Percentiles rank a stretch among this genome's conserved stretches.
These are phyloP conservation scores for Ooceraea biroi DNA, from an alignment of 1,140 invertebrate species.

Conservation along the genomic window DNA sequence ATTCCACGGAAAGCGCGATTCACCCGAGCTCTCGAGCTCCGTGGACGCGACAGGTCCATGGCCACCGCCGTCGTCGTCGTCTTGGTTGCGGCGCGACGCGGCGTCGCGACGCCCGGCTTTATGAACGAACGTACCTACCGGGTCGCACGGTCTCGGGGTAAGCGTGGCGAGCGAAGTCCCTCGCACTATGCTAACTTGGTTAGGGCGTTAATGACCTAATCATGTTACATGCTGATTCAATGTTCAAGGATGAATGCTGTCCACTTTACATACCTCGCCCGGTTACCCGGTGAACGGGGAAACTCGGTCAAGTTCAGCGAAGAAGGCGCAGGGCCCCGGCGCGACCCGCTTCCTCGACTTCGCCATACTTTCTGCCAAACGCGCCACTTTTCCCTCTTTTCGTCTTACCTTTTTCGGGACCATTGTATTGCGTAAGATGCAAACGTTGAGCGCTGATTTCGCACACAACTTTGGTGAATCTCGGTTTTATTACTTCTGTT, in stretches of 20 bases:
- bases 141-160: constrained; percentile 75
- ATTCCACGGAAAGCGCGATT: constrained; percentile 55
- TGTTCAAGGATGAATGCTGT: constrained; percentile 86
- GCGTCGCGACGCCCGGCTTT: constrained; percentile 70
- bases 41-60: constrained; percentile 38
- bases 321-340: constrained; percentile 65
- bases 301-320: constrained; percentile 86
- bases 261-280: constrained; percentile 86
- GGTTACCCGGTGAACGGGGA: constrained; percentile 82
- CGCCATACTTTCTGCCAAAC: background rate
- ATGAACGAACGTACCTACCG: constrained; percentile 78
- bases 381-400: background rate
- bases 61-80: constrained; percentile 27
- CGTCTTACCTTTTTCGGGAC: background rate
- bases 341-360: constrained; percentile 28
- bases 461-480: no score
- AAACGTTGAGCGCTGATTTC: no score
- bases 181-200: constrained; percentile 86
- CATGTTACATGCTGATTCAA: constrained; percentile 87
- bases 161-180: constrained; percentile 83
- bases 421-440: no score
- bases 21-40: constrained; percentile 50
- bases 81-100: constrained; percentile 53
- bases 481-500: no score
- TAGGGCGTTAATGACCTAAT: constrained; percentile 86